Conservation (phyloP, 2,888 invertebrate species). For the Amiota mariae region DNA sequence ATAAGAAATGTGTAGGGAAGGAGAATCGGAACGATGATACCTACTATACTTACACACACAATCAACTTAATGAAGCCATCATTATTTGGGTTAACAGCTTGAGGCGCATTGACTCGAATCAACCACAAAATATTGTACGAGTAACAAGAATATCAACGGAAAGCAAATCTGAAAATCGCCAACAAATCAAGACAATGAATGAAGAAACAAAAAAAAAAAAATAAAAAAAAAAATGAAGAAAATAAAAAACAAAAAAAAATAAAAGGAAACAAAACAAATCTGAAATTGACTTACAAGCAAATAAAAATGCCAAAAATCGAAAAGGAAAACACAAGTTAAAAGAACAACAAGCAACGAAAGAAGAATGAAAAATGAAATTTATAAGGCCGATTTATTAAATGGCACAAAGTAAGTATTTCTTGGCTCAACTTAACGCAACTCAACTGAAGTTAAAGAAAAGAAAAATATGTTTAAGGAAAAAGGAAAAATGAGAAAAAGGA, state of each 20-base stretch:
- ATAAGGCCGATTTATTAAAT: too few species aligned
- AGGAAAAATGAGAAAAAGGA: too few species aligned
- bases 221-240: conserved; percentile 43
- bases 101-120: conserved; percentile 46
- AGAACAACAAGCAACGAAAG: too few species aligned
- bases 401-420: too few species aligned
- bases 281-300: not conserved
- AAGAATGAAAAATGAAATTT: too few species aligned
- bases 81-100: conserved; percentile 68
- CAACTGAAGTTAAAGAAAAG: too few species aligned
- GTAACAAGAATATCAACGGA: not conserved
- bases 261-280: not conserved
- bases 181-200: conserved; percentile 60
- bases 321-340: too few species aligned
- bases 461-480: too few species aligned
- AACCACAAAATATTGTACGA: not conserved
- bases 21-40: too few species aligned
- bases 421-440: too few species aligned
- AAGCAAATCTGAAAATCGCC: not conserved
- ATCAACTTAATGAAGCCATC: conserved; percentile 66
- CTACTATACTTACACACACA: conserved; percentile 52
- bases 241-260: conserved; percentile 38
- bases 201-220: conserved; percentile 16
- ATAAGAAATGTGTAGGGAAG: conserved; percentile 57
- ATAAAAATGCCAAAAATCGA: not conserved